Percentiles rank a stretch among this genome's conserved stretches.
phyloP scores from a whole-genome alignment of 2,888 invertebrate species.

The Aporophyla lueneburgensis region DNA sequence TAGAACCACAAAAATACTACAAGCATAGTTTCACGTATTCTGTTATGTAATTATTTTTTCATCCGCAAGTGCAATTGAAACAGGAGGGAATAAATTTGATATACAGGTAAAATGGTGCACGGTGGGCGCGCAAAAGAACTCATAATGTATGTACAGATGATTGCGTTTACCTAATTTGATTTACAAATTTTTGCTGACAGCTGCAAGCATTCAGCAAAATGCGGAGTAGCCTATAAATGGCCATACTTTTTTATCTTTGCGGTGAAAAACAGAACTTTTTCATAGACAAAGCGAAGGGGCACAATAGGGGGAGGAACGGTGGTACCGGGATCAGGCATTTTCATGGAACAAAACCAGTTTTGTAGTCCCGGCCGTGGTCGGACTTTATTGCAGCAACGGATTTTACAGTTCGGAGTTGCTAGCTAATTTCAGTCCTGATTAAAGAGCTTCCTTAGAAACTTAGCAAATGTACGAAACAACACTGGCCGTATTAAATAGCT shows the following conservation, averaged over 20 bases:
- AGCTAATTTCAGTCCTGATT: constrained; percentile 66
- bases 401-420: constrained; percentile 64
- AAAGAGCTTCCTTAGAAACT: constrained; percentile 67
- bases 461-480: constrained; percentile 56
- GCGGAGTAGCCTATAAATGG: constrained; percentile 55
- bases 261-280: constrained; percentile 68
- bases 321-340: constrained; percentile 79
- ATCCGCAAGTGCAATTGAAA: constrained; percentile 31
- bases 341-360: constrained; percentile 77
- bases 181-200: constrained; percentile 53
- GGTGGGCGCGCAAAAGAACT: constrained; percentile 14
- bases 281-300: constrained; percentile 76
- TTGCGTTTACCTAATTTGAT: constrained; percentile 59
- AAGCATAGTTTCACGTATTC: constrained; percentile 31
- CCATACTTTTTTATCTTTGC: constrained; percentile 63
- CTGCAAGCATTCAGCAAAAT: constrained; percentile 49
- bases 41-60: constrained; percentile 31
- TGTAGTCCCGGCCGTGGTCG: constrained; percentile 61
- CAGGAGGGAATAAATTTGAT: constrained; percentile 12
- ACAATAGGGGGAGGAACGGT: constrained; percentile 74
- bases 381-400: constrained; percentile 66
- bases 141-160: constrained; percentile 45
- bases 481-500: constrained; percentile 53
- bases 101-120: constrained; percentile 31
- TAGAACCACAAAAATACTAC: background rate